These are phyloP conservation scores for Hirtodrosophila cameraria DNA, from an alignment of 2,888 invertebrate genomes.

Conservation along the genomic window DNA sequence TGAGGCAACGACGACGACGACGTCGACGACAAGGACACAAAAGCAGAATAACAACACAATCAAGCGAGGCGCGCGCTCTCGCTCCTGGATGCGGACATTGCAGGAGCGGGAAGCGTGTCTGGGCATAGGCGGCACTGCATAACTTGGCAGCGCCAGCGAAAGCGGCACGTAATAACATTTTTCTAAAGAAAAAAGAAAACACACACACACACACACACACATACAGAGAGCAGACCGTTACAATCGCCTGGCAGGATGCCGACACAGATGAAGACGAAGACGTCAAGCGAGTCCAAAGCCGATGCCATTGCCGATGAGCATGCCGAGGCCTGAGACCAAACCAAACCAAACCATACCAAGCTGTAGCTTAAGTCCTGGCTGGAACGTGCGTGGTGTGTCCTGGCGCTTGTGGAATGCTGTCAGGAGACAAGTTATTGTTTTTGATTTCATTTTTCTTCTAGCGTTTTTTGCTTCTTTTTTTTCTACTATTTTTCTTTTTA, in stretches of 20 bases:
- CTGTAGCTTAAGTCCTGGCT: slow-evolving; percentile 33
- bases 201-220: slow-evolving; percentile 15
- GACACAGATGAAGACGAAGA: slow-evolving; percentile 59
- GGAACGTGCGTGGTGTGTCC: slow-evolving; percentile 63
- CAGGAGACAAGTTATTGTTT: slow-evolving; percentile 80
- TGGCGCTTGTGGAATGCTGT: slow-evolving; percentile 74
- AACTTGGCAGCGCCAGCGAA: slow-evolving; percentile 70
- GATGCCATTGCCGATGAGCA: slow-evolving; percentile 13
- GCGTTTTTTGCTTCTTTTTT: slow-evolving; percentile 39
- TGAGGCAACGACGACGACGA: slow-evolving; percentile 36
- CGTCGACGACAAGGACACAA: slow-evolving; percentile 67
- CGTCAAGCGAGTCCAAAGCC: slow-evolving; percentile 59
- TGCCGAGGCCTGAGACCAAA: slow-evolving; percentile 32
- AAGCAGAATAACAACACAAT: slow-evolving; percentile 77
- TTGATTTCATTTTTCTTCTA: slow-evolving; percentile 81
- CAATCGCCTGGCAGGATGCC: slow-evolving; percentile 19
- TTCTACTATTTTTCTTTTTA: slow-evolving; percentile 46
- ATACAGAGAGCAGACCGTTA: slow-evolving; percentile 9
- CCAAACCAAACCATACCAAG: too few relatives aligned
- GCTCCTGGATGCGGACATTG: slow-evolving; percentile 5
- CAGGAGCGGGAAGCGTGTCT: slow-evolving; percentile 61
- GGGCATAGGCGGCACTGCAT: slow-evolving; percentile 76
- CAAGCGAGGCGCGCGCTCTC: slow-evolving; percentile 68
- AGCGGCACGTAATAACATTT: slow-evolving; percentile 79
- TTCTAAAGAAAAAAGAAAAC: slow-evolving; percentile 66